Base-by-base conservation (phyloP, 2,888 invertebrate genomes). In the Caprella mutica region DNA sequence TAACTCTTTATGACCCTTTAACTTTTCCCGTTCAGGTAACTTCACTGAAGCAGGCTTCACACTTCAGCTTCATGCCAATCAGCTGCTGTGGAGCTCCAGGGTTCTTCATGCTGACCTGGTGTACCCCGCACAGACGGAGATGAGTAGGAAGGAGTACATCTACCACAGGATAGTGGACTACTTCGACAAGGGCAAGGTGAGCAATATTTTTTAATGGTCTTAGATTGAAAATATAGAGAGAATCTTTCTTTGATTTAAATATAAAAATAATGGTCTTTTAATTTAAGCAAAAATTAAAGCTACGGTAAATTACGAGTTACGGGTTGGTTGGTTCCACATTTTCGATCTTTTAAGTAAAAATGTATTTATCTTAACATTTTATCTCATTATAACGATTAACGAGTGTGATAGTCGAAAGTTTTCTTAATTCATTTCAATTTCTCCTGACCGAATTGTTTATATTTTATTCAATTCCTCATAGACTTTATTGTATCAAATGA, bases 11-110 rank as follows among this genome's bases (percentile, higher is more conserved):
- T n/a, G n/a, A n/a, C n/a, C n/a, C n/a, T n/a, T n/a, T n/a, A n/a
- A n/a, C n/a, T n/a, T n/a, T n/a, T n/a, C n/a, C n/a, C n/a, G n/a
- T n/a, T n/a, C n/a, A n/a, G n/a, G n/a, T 69, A 94, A 94, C 73
- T 93, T 83, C 70, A 85, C 91, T 0, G 94, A 96, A 75, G 94
- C 94, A 2, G 94, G 91, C 0, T 91, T 91, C 69, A 93, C 94
- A 0, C 80, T 96, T 68, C 83, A 90, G 75, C 74, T 94, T n/a
- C 92, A 94, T 68, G 92, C 92, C 0, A 87, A 91, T 73, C 86
- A 90, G 67, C 75, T 94, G 43, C 81, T 80, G 55, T 96, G 93
- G 92, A 83, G 69, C 12, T 70, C 72, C 29, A 57, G 65, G 5
- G 59, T 67, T 2, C 66, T 73, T 24, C 70, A 69, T n/a, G 69